These are phyloP conservation scores for Mus caroli DNA, from an alignment of 2,797 vertebrate species.

Conservation along the genomic window DNA sequence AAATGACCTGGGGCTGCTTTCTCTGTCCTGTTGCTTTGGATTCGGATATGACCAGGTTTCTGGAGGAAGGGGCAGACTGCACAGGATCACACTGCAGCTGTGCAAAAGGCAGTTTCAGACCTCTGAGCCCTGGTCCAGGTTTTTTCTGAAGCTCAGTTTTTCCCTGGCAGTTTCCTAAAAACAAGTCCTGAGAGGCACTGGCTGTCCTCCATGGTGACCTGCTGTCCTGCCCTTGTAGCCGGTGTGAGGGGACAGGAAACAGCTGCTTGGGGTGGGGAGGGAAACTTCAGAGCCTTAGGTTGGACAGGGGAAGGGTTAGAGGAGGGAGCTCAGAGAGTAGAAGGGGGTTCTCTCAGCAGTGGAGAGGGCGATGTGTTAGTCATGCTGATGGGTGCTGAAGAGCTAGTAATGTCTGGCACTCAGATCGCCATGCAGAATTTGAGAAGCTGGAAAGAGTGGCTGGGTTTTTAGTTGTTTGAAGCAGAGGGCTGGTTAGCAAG, in stretches of 20 bases:
- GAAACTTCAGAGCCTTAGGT: background rate
- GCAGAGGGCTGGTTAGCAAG: background rate
- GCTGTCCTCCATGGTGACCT: slow-evolving; percentile 19
- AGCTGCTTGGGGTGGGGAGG: slow-evolving; percentile 67
- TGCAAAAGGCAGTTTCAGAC: background rate
- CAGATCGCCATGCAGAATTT: background rate
- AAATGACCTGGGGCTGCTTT: background rate
- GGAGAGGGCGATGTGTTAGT: background rate
- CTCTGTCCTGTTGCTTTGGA: background rate
- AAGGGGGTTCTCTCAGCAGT: background rate
- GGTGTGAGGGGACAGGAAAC: slow-evolving; percentile 73
- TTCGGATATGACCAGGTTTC: slow-evolving; percentile 5
- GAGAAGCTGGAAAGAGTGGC: background rate
- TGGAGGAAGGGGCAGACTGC: background rate
- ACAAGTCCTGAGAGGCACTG: slow-evolving; percentile 61
- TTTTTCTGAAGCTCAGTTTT: slow-evolving; percentile 41
- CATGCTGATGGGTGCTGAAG: too few relatives aligned
- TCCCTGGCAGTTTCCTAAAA: slow-evolving; percentile 76
- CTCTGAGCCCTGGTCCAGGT: background rate
- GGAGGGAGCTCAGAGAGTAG: background rate
- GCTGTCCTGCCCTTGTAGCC: background rate
- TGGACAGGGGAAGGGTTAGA: background rate
- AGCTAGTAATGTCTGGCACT: background rate
- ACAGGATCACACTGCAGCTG: background rate
- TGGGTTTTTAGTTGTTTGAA: background rate